Base-by-base conservation (phyloP, 2,113 vertebrate genomes). In the Mobula birostris region DNA sequence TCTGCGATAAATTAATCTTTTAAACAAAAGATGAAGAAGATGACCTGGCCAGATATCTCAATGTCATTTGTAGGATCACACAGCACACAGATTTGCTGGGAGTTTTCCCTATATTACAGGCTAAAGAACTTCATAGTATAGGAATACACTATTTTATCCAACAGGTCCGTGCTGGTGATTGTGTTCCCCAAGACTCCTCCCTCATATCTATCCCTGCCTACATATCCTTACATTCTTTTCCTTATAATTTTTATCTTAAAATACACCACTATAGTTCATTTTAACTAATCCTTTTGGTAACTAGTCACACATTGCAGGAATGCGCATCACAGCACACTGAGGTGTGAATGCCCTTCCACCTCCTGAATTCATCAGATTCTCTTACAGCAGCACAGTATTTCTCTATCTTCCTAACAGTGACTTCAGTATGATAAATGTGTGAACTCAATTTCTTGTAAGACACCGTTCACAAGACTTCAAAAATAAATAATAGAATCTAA, bases 391-490 rank as follows among this genome's bases (percentile, higher is more conserved):
- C 24, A 19, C 61, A 74, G 7, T 24, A 40, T 17, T 48, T 82
- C 48, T 93, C 40, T 7, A 93, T 32, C n/a, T n/a, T 90, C 14
- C 68, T 70, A 56, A 93, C 9, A 15, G 36, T 56, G 70, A 29
- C 5, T 24, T 93, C 9, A 15, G 5, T 11, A 56, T 7, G 24
- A 93, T 74, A 9, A 74, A 93, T 48, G 24, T 14, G 19, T 15
- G 40, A 93, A 56, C 91, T 93, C 91, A 93, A 93, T 76, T 74
- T 76, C 36, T 74, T 48, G 32, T 24, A 76, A 93, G 68, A 76
- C 68, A 76, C 40, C 40, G 74, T 76, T n/a, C 91, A 76, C 70
- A 93, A 76, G 36, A 68, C 36, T 93, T 93, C 91, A 93, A 74
- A 93, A 76, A 40, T 93, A 93, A 93, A 93, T 72, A 93, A 93